Evolutionary conservation across 2,113 vertebrate genomes (phyloP).

Genomic region (Saccopteryx bilineata): DNA sequence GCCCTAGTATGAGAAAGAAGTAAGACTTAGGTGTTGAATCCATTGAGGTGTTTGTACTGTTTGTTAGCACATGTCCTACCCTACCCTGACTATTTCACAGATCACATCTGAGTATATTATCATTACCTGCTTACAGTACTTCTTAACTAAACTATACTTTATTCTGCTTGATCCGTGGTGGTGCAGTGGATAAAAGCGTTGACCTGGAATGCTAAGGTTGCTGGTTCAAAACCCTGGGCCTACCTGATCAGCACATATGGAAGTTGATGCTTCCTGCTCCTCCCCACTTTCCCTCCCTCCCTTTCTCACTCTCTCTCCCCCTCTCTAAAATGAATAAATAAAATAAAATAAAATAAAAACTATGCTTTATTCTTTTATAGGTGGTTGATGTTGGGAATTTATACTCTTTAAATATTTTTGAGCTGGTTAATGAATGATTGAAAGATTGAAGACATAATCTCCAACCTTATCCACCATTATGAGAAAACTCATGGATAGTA

Average conservation of each 20-base stretch:
- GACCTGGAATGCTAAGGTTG: too few relatives aligned
- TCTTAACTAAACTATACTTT: background rate
- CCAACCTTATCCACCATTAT: background rate
- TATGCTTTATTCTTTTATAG: background rate
- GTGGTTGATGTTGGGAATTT: background rate
- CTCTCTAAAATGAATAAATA: too few relatives aligned
- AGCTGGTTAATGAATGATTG: background rate
- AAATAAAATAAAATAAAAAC: background rate
- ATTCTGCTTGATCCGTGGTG: background rate
- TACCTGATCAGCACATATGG: too few relatives aligned
- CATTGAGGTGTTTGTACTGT: background rate
- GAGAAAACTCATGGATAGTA: background rate
- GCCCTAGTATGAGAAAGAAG: background rate
- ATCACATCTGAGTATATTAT: background rate
- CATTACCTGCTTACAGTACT: background rate
- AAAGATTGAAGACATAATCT: conserved; percentile 7
- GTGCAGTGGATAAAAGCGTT: too few relatives aligned
- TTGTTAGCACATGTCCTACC: background rate
- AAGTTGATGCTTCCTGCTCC: too few relatives aligned
- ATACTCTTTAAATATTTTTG: background rate
- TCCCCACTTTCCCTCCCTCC: too few relatives aligned
- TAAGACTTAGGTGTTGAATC: background rate
- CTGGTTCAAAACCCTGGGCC: too few relatives aligned
- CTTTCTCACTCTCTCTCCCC: too few relatives aligned
- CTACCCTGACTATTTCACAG: background rate